Base-by-base conservation (phyloP, 2,797 vertebrate genomes). In the Lepilemur ruficaudatus region DNA sequence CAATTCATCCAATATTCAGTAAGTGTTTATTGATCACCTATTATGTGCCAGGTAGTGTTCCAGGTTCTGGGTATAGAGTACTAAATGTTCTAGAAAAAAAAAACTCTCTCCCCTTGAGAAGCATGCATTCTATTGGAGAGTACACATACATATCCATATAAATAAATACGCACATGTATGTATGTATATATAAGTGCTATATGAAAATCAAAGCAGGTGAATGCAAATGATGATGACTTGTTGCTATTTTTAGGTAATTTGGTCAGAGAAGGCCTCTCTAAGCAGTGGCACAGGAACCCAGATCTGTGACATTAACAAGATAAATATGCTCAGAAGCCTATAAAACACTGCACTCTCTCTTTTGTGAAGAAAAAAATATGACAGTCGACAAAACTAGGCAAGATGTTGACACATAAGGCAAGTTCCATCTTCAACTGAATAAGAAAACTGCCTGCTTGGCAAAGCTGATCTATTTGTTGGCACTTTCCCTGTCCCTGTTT, bases 21-120 rank as follows among this genome's bases (percentile, higher is more conserved):
- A 89, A 81, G n/a, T 69, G 61, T 92, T 93, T 94, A 91, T 30
- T 94, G 80, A 94, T 46, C 88, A 69, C 43, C 46, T 92, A 79
- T 76, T 88, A 48, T 41, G 38, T 78, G 25, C 41, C 48, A 41
- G 18, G 41, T 30, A 91, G 4, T 83, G 50, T 89, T 88, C 90
- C 84, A 75, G 23, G 41, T 84, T 94, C 20, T 76, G 12, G 20
- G 23, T 73, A 76, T 22, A 92, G 7, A 79, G 1, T 7, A 52
- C 2, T 35, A 8, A 73, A n/a, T 78, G 12, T 57, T 41, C 17
- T 81, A 70, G 18, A 63, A 25, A 52, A 55, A 80, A 80, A 87
- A 55, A 55, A 38, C 38, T 14, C 1, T 38, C 17, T 55, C 14
- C 50, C 50, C 25, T 96, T 91, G 46, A 76, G 32, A 50, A 86